These are phyloP conservation scores for Melanaphis sacchari DNA, from an alignment of 1,140 invertebrate species.

Conservation along the genomic window DNA sequence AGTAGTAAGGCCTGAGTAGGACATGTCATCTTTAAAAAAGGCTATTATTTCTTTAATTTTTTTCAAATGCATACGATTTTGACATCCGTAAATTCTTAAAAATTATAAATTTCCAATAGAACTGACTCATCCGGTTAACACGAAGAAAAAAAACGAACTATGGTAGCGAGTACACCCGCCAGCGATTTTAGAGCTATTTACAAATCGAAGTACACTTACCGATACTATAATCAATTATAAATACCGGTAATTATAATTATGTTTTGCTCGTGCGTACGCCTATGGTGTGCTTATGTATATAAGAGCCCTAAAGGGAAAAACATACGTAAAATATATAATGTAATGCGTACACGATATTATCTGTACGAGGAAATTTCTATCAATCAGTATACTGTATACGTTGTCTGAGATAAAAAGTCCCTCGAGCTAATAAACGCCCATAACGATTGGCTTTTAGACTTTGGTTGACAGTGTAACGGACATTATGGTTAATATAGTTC, in stretches of 20 bases:
- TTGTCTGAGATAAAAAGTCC: background rate
- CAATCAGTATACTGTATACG: background rate
- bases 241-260: conserved; percentile 43
- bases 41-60: background rate
- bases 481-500: background rate
- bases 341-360: background rate
- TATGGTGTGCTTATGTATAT: background rate
- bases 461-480: background rate
- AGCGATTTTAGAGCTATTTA: conserved; percentile 30
- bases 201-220: conserved; percentile 25
- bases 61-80: background rate
- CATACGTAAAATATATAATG: background rate
- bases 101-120: background rate
- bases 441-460: background rate
- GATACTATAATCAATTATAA: conserved; percentile 39
- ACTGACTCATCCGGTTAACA: background rate
- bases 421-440: background rate
- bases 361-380: conserved; percentile 20
- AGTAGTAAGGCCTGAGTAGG: background rate
- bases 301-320: background rate
- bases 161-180: conserved; percentile 22
- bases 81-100: background rate
- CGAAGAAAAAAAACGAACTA: background rate
- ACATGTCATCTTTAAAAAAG: background rate
- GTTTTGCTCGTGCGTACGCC: background rate